Evolutionary conservation across 2,797 vertebrate species (phyloP).

Genomic region (Tenualosa ilisha): DNA sequence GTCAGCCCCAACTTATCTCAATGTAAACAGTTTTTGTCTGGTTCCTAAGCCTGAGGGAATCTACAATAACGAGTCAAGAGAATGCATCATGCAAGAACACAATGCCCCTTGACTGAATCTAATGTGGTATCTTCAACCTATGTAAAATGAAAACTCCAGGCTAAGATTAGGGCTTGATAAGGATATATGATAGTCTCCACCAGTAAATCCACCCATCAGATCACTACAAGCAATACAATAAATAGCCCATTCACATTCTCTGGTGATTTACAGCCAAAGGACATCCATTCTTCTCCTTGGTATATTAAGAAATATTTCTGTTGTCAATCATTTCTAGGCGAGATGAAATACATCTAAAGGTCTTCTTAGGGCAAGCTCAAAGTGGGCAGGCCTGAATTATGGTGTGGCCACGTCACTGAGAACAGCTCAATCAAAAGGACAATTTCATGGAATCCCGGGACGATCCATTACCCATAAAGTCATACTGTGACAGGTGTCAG

Average conservation of each 20-base stretch:
- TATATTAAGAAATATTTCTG: slow-evolving; percentile 9
- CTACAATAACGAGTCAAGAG: not conserved
- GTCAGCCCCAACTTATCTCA: not conserved
- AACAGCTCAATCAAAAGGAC: slow-evolving; percentile 39
- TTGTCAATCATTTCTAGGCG: not conserved
- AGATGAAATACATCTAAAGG: not conserved
- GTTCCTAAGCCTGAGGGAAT: not conserved
- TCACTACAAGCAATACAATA: not conserved
- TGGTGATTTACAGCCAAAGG: not conserved
- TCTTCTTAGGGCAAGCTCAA: not conserved
- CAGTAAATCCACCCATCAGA: not conserved
- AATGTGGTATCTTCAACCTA: not conserved
- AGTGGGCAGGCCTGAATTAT: slow-evolving; percentile 27
- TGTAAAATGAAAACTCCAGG: not conserved
- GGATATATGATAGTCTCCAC: not conserved
- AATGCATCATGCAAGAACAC: not conserved
- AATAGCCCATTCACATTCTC: not conserved
- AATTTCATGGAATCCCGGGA: slow-evolving; percentile 26
- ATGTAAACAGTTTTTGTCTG: not conserved
- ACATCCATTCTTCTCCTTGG: not conserved
- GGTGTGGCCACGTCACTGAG: slow-evolving; percentile 16
- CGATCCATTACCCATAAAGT: slow-evolving; percentile 34
- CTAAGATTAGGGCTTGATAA: not conserved
- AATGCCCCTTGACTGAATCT: not conserved
- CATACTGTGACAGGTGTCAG: slow-evolving; percentile 37